These are phyloP conservation scores for Paramormyrops kingsleyae DNA, from an alignment of 2,113 vertebrate genomes.

Conservation along the genomic window DNA sequence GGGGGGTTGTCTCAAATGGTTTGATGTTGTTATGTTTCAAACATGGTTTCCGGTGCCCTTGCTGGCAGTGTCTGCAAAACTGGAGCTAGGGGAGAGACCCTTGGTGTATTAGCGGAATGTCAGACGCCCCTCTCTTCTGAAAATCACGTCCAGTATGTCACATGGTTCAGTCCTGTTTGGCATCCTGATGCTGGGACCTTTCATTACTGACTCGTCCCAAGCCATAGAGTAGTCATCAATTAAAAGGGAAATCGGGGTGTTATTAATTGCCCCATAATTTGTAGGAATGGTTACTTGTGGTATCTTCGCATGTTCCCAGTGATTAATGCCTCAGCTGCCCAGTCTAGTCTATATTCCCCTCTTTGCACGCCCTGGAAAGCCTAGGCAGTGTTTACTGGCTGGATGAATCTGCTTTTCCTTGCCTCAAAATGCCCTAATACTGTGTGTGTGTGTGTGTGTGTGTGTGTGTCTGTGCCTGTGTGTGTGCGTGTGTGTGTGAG, in stretches of 20 bases:
- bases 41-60: neutral
- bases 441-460: neutral
- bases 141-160: neutral
- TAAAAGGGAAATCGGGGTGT: neutral
- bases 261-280: neutral
- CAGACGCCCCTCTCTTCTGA: neutral
- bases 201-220: neutral
- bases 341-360: neutral
- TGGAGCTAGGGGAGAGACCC: neutral
- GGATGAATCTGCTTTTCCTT: neutral
- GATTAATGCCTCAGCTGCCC: neutral
- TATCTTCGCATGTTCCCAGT: neutral
- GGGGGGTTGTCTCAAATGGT: neutral
- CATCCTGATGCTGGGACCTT: neutral
- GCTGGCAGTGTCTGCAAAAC: neutral
- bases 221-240: neutral
- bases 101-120: neutral
- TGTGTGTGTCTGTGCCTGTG: neutral
- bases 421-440: neutral
- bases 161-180: neutral
- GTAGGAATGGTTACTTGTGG: neutral
- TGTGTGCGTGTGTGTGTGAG: too few species aligned
- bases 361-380: neutral
- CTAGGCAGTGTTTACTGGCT: neutral
- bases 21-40: conserved; percentile 6